Evolutionary conservation across 2,113 vertebrate species (phyloP).

Genomic region (Takifugu flavidus): DNA sequence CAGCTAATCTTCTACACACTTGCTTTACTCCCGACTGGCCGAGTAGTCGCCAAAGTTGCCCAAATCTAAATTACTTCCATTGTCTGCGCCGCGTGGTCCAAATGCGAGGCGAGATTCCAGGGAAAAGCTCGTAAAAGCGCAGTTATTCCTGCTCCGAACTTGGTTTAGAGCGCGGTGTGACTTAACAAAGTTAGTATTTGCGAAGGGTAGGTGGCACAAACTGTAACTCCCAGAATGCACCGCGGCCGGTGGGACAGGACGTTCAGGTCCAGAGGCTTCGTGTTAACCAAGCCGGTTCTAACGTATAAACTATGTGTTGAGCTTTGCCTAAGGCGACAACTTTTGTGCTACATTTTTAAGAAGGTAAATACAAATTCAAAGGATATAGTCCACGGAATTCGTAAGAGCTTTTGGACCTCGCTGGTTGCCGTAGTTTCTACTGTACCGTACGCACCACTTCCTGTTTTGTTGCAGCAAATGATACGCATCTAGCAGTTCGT

Average conservation of each 20-base stretch:
- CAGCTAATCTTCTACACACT: slow-evolving; percentile 48
- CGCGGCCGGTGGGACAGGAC: slow-evolving; percentile 32
- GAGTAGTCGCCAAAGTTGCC: slow-evolving; percentile 35
- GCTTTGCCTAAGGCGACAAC: too few relatives aligned
- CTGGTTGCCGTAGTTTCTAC: slow-evolving; percentile 46
- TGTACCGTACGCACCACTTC: slow-evolving; percentile 12
- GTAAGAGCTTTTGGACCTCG: slow-evolving; percentile 2
- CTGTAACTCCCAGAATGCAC: slow-evolving; percentile 71
- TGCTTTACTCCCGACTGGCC: slow-evolving; percentile 30
- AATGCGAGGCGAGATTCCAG: background rate
- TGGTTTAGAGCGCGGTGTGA: slow-evolving; percentile 27
- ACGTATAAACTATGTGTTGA: too few relatives aligned
- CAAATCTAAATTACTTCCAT: slow-evolving; percentile 8
- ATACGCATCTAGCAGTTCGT: background rate
- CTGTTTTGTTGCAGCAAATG: slow-evolving; percentile 21
- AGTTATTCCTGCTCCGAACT: slow-evolving; percentile 18
- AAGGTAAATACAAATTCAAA: background rate
- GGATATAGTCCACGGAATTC: background rate
- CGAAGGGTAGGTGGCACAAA: slow-evolving; percentile 65
- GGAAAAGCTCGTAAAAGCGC: slow-evolving; percentile 18
- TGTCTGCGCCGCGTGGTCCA: background rate
- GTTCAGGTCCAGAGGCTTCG: background rate
- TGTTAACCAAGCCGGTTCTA: too few relatives aligned
- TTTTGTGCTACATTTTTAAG: too few relatives aligned
- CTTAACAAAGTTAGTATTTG: slow-evolving; percentile 47